A percentile compares a stretch with the other conserved stretches of the same genome.
These are phyloP conservation scores for Petrolisthes manimaculis DNA, from an alignment of 2,888 invertebrate genomes.

Conservation along the genomic window DNA sequence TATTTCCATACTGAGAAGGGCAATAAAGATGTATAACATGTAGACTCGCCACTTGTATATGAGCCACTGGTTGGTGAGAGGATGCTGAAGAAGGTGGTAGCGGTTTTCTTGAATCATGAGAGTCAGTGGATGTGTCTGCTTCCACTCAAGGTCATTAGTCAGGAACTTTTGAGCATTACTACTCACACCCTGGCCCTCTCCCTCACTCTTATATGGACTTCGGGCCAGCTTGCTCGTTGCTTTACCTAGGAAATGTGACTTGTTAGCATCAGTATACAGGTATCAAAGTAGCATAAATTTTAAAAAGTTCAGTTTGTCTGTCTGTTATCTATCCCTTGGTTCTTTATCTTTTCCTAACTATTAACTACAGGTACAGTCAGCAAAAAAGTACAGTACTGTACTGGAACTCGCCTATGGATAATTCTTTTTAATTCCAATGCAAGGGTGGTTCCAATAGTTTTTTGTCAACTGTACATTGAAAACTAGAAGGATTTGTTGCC, in stretches of 20 bases:
- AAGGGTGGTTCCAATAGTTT: no score
- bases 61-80: slow-evolving; percentile 47
- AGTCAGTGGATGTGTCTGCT: slow-evolving; percentile 36
- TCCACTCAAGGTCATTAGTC: slow-evolving; percentile 36
- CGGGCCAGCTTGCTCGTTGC: slow-evolving; percentile 13
- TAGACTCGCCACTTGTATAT: slow-evolving; percentile 40
- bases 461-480: no score
- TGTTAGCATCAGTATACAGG: background rate
- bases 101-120: slow-evolving; percentile 31
- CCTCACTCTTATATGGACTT: slow-evolving; percentile 31
- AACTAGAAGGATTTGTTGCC: no score
- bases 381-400: no score
- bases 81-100: slow-evolving; percentile 34
- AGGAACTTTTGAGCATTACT: slow-evolving; percentile 28
- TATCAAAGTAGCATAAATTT: background rate
- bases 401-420: no score
- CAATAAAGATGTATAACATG: slow-evolving; percentile 41
- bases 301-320: no score
- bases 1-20: slow-evolving; percentile 22
- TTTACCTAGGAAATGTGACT: background rate
- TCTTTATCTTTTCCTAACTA: no score
- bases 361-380: no score
- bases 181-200: slow-evolving; percentile 9
- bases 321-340: no score
- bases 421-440: no score